Evolutionary conservation across 1,140 invertebrate species (phyloP), one percentile per base, ranked within the genome.

Genomic region (Drosophila navojoa): DNA sequence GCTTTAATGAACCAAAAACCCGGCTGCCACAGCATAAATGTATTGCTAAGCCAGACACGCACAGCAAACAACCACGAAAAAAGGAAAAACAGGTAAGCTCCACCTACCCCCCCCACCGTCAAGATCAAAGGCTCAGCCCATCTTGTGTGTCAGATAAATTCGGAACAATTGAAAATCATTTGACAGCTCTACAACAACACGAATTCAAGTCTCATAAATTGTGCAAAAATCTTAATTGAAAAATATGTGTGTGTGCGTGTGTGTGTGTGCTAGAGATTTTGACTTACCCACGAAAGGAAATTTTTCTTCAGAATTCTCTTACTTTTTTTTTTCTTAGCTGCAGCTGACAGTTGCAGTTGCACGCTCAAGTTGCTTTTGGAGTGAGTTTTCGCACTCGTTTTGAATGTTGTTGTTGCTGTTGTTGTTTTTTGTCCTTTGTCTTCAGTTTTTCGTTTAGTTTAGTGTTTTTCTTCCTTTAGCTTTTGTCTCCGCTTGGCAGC

Each of bases 41-140:
- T 38, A 52, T 71, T 71, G 44, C 47, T 71, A 71, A 71, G 64
- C 61, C 44, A 52, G 58, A 71, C 61, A 71, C 53, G 69, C 52
- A 71, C 69, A 58, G 32, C 55, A 44, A 52, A 32, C 16, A 16
- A 45, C 42, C 68, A 4, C 4, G 44, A 49, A 25, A 35, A 25
- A 64, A 38, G 10, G 10, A 13, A 11, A 3, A 11, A 3, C 9
- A 2, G 11, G 35, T 3, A 38, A 57, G 16, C 55, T 57, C 44
- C 53, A 71, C 61, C 69, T 70, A 60, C 53, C 59, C 9, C 50
- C 53, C 52, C 10, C 50, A 63, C 0, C 59, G 42, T 71, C 5
- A 35, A 19, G 7, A 10, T 4, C 19, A 15, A 5, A 45, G 15
- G 3, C 42, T 38, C 10, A 38, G 9, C 9, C 35, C 35, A 38